Conservation (phyloP, 2,113 vertebrate species). For the Macrotus californicus region DNA sequence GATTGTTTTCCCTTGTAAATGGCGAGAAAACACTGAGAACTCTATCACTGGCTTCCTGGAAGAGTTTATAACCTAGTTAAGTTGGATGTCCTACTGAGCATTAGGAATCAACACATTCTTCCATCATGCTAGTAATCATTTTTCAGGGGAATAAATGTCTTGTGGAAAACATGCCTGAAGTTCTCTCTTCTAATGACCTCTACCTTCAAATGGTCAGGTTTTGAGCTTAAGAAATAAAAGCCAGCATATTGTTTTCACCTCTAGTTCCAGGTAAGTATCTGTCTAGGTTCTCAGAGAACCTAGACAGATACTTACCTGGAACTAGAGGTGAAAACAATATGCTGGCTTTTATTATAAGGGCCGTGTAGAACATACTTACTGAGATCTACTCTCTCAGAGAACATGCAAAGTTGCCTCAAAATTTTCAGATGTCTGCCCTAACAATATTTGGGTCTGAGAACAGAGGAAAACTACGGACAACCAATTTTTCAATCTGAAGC, state of each 20-base stretch:
- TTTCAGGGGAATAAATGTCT: conserved; percentile 13
- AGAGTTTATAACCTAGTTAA: neutral
- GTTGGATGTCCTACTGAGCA: neutral
- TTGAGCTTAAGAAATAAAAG: neutral
- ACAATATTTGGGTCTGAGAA: neutral
- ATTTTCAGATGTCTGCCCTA: neutral
- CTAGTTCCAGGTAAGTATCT: neutral
- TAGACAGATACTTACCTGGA: too few species aligned
- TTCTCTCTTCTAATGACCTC: neutral
- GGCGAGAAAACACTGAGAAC: neutral
- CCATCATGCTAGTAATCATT: neutral
- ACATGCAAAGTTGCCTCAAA: neutral
- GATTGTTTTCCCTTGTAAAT: neutral
- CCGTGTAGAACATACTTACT: neutral
- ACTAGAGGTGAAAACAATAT: too few species aligned
- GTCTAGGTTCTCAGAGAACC: neutral
- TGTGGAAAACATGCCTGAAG: neutral
- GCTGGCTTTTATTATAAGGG: too few species aligned
- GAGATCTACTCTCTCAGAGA: neutral
- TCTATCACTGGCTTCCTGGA: neutral
- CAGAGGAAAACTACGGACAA: neutral
- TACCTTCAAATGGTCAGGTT: neutral
- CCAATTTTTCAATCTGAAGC: neutral
- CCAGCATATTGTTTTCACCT: neutral
- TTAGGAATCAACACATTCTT: neutral